phyloP scores from a whole-genome alignment of 2,797 vertebrate species.

The Semotilus atromaculatus region DNA sequence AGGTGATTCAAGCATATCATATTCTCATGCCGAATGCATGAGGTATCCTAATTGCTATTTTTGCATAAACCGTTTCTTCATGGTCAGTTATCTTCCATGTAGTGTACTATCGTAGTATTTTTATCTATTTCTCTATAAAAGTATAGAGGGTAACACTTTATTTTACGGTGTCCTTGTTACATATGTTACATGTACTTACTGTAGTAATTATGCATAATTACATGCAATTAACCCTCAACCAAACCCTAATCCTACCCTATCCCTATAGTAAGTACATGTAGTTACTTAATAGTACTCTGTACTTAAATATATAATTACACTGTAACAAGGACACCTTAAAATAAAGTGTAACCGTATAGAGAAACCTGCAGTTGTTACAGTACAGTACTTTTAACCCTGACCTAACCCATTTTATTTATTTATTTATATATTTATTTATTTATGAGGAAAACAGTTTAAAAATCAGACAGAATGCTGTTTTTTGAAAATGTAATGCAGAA shows the following conservation, averaged over 20 bases:
- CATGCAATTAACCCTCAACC: too few species aligned
- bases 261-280: too few species aligned
- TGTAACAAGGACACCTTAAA: too few species aligned
- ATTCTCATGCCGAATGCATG: not conserved
- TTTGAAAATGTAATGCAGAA: not conserved
- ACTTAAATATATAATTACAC: too few species aligned
- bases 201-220: too few species aligned
- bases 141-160: too few species aligned
- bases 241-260: too few species aligned
- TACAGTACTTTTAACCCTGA: not conserved
- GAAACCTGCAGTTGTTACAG: not conserved
- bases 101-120: not conserved
- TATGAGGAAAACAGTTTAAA: not conserved
- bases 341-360: too few species aligned
- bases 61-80: constrained; percentile 42
- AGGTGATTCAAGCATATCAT: not conserved
- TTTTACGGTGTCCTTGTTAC: too few species aligned
- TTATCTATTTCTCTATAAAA: not conserved
- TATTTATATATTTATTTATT: not conserved
- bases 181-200: too few species aligned
- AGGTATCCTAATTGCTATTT: not conserved
- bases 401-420: not conserved
- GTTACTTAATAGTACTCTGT: too few species aligned
- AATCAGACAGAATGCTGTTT: not conserved
- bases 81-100: constrained; percentile 8